These are phyloP conservation scores for Morpho achilles DNA, from an alignment of 2,888 invertebrate genomes.

Conservation along the genomic window DNA sequence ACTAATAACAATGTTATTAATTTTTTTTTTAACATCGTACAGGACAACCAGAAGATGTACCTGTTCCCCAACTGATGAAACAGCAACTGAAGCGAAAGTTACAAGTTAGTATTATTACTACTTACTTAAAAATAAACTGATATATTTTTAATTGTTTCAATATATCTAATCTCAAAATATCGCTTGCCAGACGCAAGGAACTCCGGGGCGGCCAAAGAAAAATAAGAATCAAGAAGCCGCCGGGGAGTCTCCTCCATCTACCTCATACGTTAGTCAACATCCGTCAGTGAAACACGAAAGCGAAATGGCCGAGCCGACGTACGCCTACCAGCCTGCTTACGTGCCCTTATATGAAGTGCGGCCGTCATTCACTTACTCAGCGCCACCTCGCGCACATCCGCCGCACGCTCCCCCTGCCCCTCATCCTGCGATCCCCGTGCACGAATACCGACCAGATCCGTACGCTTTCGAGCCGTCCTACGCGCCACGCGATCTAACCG, in stretches of 20 bases:
- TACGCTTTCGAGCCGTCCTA: constrained; percentile 52
- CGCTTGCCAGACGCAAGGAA: constrained; percentile 51
- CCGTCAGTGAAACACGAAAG: constrained; percentile 56
- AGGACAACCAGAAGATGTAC: constrained; percentile 54
- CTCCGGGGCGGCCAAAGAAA: constrained; percentile 68
- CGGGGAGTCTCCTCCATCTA: constrained; percentile 60
- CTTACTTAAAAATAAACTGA: not conserved
- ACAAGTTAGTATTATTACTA: constrained; percentile 44
- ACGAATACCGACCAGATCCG: constrained; percentile 60
- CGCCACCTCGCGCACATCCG: constrained; percentile 38
- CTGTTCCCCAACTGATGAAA: constrained; percentile 63
- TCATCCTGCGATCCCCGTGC: constrained; percentile 38
- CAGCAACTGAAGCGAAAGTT: constrained; percentile 72
- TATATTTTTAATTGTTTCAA: not conserved
- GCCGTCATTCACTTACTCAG: constrained; percentile 32
- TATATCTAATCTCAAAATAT: not conserved
- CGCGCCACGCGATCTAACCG: constrained; percentile 52
- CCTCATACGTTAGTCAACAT: constrained; percentile 53
- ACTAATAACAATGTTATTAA: no score
- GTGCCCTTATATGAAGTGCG: constrained; percentile 38
- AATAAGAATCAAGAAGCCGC: constrained; percentile 55
- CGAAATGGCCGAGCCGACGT: constrained; percentile 43
- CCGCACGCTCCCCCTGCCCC: constrained; percentile 38
- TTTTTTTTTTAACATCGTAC: constrained; percentile 9
- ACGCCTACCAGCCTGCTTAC: constrained; percentile 52